Base-by-base conservation (phyloP, 2,888 invertebrate species). In the Venusia cambrica region DNA sequence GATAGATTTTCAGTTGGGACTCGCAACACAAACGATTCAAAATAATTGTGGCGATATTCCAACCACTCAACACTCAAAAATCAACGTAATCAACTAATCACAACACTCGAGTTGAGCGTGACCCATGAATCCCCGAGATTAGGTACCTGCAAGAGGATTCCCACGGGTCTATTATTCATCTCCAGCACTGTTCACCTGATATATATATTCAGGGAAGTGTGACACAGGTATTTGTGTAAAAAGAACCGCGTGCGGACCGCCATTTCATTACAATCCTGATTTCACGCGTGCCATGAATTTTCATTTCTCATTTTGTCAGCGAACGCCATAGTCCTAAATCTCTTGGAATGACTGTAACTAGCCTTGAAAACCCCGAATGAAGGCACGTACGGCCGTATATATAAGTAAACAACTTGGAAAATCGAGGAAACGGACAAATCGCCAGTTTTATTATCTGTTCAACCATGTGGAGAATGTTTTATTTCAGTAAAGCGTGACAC, bases 111-210 rank as follows among this genome's bases (percentile, higher is more conserved):
- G 27, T 26, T n/a, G 25, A 16, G 17, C 16, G 6, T 15, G 13
- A 24, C 16, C 27, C 13, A n/a, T 14, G 25, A 30, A 15, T 20
- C 40, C 16, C 35, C 5, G 35, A 21, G 35, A 32, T 24, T 30
- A 28, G 31, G 31, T 40, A 19, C 31, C 8, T 18, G 27, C 24
- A n/a, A n/a, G n/a, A 4, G 13, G 33, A 34, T 32, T 20, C 42
- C 39, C 45, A 11, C 31, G 39, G 32, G 45, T 28, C 41, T 29
- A 44, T 48, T 46, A 45, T 44, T 51, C 48, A 51, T 48, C 29
- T 45, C 48, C 18, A 42, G 40, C 48, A 51, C 48, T 52, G 48
- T 52, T 48, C 45, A 33, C 32, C 37, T 48, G 46, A 46, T 45
- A 42, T 45, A 43, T 45, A 48, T 48, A 45, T 47, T 43, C 42